Evolutionary conservation across 35 echinoderm and acorn worm species (phyloP), one percentile per base, ranked within the genome.

Genomic region (Apostichopus californicus): DNA sequence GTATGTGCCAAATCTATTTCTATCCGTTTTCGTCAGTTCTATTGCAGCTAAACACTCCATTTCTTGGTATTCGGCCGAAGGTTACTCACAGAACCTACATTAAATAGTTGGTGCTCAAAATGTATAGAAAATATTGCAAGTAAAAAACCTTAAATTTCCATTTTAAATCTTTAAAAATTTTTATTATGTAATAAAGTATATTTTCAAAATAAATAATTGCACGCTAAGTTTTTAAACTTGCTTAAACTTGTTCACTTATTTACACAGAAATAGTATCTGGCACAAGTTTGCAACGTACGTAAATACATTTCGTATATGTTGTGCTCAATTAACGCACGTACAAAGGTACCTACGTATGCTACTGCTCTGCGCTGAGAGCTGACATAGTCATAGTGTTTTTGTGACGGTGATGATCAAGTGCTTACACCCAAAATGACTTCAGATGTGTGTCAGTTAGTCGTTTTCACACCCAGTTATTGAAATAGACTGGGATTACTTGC

Each of bases 401-500:
- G 57, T 54, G 61, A 89, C 86, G 68, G 86, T 89, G 81, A 85
- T 85, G 57, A 85, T 85, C n/a, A 85, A 85, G 81, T 58, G 56
- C 78, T 81, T 81, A 85, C 81, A 85, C 81, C 81, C 81, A 85
- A 85, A 58, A 85, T 85, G 81, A 59, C 81, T 85, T 57, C 55
- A 60, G 81, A 85, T 85, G 81, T 85, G 56, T 85, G 81, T 85
- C 81, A 85, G 81, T 59, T 85, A 85, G 81, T 85, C 81, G 81
- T 55, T 85, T 85, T 85, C 81, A 85, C 81, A 85, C 81, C 81
- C 81, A 89, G 61, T 89, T 14, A 89, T 17, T 89, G 63, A 73
- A 64, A 72, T 66, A 89, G 63, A 34, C 61, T 89, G 86, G 81
- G 81, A 59, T 55, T 73, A 72, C 18, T 89, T 89, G 64, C 52